phyloP scores from a whole-genome alignment of 2,797 vertebrate species.

The Xenentodon cancila region DNA sequence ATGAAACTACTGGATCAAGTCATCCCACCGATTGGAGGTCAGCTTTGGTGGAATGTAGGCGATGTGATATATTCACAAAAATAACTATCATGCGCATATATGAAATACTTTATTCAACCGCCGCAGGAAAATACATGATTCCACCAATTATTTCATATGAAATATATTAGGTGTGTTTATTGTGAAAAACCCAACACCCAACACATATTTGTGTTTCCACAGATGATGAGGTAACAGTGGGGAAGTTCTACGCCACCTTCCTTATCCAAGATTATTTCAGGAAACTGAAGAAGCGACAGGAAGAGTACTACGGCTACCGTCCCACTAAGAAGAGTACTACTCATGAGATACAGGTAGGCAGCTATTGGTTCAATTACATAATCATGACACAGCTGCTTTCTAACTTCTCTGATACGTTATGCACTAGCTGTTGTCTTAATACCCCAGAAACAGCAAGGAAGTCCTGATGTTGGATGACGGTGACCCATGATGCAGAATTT shows the following conservation, averaged over 20 bases:
- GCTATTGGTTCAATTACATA: too few relatives aligned
- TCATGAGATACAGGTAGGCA: conserved; percentile 87
- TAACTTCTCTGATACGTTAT: too few relatives aligned
- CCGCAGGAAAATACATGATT: too few relatives aligned
- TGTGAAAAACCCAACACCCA: neutral
- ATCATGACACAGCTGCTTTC: too few relatives aligned
- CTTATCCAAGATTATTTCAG: conserved; percentile 98
- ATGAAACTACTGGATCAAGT: conserved; percentile 97
- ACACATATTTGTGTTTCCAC: conserved; percentile 69
- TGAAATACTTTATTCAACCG: too few relatives aligned
- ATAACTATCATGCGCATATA: too few relatives aligned
- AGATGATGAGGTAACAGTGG: conserved; percentile 99
- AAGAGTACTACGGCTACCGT: conserved; percentile 92
- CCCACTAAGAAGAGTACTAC: conserved; percentile 89
- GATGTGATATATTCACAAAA: neutral
- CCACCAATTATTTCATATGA: too few relatives aligned
- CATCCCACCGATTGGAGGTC: conserved; percentile 94
- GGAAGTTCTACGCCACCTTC: conserved; percentile 99
- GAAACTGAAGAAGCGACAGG: conserved; percentile 93
- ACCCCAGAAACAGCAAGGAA: too few relatives aligned
- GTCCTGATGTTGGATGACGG: too few relatives aligned
- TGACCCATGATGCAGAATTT: too few relatives aligned
- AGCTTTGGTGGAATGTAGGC: conserved; percentile 10
- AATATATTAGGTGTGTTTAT: too few relatives aligned
- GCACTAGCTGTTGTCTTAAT: too few relatives aligned